phyloP scores from a whole-genome alignment of 2,888 invertebrate genomes.

The Philhelius pedissequus region DNA sequence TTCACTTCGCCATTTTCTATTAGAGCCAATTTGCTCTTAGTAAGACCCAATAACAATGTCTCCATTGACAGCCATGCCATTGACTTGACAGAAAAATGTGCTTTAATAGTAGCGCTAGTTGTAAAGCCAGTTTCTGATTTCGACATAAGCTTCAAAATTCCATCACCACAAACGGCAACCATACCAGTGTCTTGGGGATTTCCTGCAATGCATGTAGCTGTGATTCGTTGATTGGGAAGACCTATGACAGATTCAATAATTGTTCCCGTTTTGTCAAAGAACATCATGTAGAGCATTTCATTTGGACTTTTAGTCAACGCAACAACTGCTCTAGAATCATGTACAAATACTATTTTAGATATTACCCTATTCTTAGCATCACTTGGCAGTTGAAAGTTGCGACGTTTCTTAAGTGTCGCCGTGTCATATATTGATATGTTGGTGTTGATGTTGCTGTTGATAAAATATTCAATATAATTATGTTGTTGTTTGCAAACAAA shows the following conservation, averaged over 20 bases:
- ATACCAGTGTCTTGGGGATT: conserved; percentile 85
- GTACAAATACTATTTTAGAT: conserved; percentile 81
- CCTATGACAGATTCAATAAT: conserved; percentile 75
- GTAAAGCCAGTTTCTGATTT: conserved; percentile 83
- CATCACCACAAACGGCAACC: conserved; percentile 82
- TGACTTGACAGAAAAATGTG: conserved; percentile 86
- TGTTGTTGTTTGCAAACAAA: neutral
- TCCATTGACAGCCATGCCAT: conserved; percentile 92
- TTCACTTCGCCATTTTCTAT: conserved; percentile 93
- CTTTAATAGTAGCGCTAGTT: conserved; percentile 88
- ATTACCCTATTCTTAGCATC: conserved; percentile 76
- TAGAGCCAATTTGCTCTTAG: conserved; percentile 86
- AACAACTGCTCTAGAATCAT: conserved; percentile 89
- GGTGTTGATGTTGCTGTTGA: conserved; percentile 63
- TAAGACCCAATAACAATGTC: conserved; percentile 86
- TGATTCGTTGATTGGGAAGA: conserved; percentile 72
- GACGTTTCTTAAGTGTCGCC: conserved; percentile 84
- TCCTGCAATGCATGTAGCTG: conserved; percentile 75
- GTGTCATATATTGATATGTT: conserved; percentile 83
- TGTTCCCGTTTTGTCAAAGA: conserved; percentile 87
- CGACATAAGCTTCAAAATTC: conserved; percentile 84
- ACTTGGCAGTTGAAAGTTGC: conserved; percentile 83
- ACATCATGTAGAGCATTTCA: conserved; percentile 84
- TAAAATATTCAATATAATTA: neutral
- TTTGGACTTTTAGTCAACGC: conserved; percentile 90